Evolutionary conservation across 2,113 vertebrate species (phyloP).

Genomic region (Hyaena hyaena): DNA sequence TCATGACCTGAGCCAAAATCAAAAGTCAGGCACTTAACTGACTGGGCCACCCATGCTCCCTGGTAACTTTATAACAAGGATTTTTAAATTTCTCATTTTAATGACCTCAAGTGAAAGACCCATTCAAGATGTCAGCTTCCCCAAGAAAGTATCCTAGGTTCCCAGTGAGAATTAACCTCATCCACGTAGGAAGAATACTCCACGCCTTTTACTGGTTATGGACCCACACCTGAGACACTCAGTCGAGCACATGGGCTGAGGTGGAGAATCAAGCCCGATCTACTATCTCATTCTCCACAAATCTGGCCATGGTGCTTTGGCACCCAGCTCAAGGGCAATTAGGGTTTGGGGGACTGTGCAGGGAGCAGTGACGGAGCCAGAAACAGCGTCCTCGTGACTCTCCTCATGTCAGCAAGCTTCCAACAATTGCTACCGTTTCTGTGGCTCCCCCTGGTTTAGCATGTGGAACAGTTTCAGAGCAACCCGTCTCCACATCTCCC

Average conservation of each 20-base stretch:
- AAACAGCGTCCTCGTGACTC: background rate
- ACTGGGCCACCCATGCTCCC: too few species aligned
- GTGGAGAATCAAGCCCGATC: background rate
- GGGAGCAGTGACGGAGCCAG: background rate
- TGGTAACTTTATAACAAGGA: background rate
- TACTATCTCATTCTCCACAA: background rate
- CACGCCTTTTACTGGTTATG: background rate
- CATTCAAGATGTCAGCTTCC: background rate
- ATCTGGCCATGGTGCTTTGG: background rate
- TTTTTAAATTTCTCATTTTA: background rate
- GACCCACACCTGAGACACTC: too few species aligned
- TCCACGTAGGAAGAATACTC: rapidly evolving
- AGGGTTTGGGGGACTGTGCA: background rate
- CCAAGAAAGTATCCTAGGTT: background rate
- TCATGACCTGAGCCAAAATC: too few species aligned
- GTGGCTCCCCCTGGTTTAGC: too few species aligned
- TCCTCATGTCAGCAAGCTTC: background rate
- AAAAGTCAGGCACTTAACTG: too few species aligned
- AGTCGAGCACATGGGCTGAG: rapidly evolving
- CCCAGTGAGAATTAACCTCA: background rate
- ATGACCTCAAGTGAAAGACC: background rate
- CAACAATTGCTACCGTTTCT: rapidly evolving
- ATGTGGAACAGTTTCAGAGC: background rate
- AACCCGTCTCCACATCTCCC: background rate
- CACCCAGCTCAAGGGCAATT: background rate